Evolutionary conservation across 2,113 vertebrate genomes (phyloP).

Genomic region (Camelus bactrianus): DNA sequence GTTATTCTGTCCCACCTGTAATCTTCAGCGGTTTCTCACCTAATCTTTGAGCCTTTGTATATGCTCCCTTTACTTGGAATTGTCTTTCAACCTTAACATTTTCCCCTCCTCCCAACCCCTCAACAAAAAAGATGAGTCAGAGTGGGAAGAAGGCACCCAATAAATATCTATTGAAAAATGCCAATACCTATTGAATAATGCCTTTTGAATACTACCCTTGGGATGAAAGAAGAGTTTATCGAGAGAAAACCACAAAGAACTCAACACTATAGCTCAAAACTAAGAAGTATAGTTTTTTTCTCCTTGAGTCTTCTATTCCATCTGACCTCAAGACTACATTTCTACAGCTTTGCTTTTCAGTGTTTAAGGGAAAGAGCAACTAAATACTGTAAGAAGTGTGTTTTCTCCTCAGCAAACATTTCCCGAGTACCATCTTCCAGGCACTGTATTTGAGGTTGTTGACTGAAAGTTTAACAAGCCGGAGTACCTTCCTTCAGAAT

Average conservation of each 20-base stretch:
- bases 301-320: not conserved
- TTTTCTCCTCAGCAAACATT: slow-evolving; percentile 7
- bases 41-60: not conserved
- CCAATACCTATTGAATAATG: not conserved
- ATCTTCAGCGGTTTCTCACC: not conserved
- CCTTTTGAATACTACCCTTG: not conserved
- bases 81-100: not conserved
- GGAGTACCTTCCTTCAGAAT: not conserved
- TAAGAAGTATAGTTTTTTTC: not conserved
- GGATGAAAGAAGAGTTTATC: not conserved
- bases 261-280: not conserved
- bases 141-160: not conserved
- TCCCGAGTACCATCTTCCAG: not conserved
- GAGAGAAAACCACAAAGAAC: not conserved
- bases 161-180: not conserved
- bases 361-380: not conserved
- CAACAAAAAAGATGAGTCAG: not conserved
- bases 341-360: not conserved
- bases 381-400: not conserved
- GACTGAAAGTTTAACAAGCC: slow-evolving; percentile 39
- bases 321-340: slow-evolving; percentile 13
- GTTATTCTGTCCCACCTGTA: not conserved
- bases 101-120: not conserved
- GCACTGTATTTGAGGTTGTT: not conserved
- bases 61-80: not conserved